Base-by-base conservation (phyloP, 2,888 invertebrate species). In the Leptura quadrifasciata region DNA sequence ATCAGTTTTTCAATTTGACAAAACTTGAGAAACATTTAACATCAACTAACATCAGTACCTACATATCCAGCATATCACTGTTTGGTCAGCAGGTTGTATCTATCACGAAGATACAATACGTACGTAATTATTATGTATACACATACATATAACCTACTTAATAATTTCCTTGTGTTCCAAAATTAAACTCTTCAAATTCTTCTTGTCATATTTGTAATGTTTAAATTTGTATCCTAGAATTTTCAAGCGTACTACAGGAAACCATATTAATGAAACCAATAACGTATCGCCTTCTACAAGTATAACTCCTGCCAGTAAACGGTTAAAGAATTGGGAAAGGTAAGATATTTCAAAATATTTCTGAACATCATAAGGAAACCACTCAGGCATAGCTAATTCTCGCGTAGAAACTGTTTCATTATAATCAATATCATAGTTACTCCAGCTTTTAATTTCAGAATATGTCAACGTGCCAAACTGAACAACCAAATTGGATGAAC, bases 131-230 rank as follows among this genome's bases (percentile, higher is more conserved):
- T 8, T 8, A 3, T 8, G 8, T 35, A 47, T 15, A 2, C 15
- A 47, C 47, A 47, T 12, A 12, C 12, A 47, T 15, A 47, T 15
- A 8, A 60, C 21, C 61, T 61, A 72, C 72, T 58, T 57, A n/a
- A 72, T 72, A 35, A 65, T 72, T 8, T 72, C 65, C 47, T 57
- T 35, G 24, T 72, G 72, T 17, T 72, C 72, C 27, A 65, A 72
- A 35, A 72, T 72, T 24, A 72, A 39, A 3, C 39, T 31, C 20
- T 20, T 55, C n/a, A 72, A 24, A 58, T 18, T 55, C n/a, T 0
- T 2, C 10, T 18, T 20, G 21, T 24, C n/a, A 21, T 1, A 31
- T 24, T 57, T 2, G 12, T 68, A 17, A 17, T 27, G 54, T 18
- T 17, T 12, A n/a, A 68, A 57, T n/a, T 55, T 55, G 55, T 68